These are phyloP conservation scores for Coelopa frigida DNA, from an alignment of 1,140 invertebrate genomes.

Conservation along the genomic window DNA sequence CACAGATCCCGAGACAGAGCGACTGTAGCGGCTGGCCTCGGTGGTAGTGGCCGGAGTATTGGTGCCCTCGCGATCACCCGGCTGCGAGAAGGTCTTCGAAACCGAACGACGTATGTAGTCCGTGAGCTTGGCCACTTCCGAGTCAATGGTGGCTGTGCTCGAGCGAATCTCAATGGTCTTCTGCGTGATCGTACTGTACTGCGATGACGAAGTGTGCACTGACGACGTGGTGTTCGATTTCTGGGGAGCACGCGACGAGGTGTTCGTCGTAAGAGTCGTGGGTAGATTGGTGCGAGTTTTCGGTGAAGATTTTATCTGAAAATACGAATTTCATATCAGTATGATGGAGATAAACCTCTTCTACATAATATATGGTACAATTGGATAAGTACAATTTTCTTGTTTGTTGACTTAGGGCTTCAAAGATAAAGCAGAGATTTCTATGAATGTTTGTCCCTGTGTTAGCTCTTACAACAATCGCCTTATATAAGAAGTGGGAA, in stretches of 20 bases:
- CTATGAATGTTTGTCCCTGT: too few species aligned
- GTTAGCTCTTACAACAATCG: too few species aligned
- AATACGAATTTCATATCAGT: neutral
- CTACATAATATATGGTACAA: neutral
- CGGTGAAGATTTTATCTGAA: constrained; percentile 15
- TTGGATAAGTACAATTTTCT: too few species aligned
- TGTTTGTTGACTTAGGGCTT: too few species aligned
- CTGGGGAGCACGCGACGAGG: constrained; percentile 26
- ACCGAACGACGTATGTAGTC: constrained; percentile 33
- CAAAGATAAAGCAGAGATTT: too few species aligned
- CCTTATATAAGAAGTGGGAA: too few species aligned
- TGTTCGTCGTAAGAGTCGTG: constrained; percentile 32
- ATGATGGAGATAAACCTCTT: neutral
- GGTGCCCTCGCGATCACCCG: constrained; percentile 14
- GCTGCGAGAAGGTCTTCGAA: constrained; percentile 29
- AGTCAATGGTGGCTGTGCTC: constrained; percentile 24
- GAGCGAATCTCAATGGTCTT: constrained; percentile 28
- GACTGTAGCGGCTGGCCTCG: constrained; percentile 33
- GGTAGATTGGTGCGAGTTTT: constrained; percentile 25
- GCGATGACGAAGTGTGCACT: constrained; percentile 22
- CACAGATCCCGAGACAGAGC: constrained; percentile 34
- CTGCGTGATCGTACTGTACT: constrained; percentile 25
- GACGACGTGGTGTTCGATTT: constrained; percentile 25
- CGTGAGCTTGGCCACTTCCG: constrained; percentile 26
- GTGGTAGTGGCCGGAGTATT: constrained; percentile 22